phyloP scores from a whole-genome alignment of 2,797 vertebrate genomes.

The Phrynocephalus guinanensis region DNA sequence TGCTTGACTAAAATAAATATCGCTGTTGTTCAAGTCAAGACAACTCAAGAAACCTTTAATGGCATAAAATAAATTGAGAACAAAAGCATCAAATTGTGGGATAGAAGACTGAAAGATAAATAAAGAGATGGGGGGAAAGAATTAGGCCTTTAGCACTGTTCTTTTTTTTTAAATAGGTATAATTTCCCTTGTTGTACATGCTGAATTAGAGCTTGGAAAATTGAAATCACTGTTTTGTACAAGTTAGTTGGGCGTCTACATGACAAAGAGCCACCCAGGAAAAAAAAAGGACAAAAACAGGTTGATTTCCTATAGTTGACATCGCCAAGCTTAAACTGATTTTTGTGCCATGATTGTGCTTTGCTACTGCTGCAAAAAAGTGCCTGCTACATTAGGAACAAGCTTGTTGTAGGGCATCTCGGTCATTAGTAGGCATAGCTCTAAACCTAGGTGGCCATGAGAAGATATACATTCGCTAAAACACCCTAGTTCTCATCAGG shows the following conservation, averaged over 20 bases:
- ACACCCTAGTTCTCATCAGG: neutral
- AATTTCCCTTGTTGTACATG: too few relatives aligned
- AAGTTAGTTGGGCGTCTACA: neutral
- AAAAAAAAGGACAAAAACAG: neutral
- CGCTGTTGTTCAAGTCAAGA: neutral
- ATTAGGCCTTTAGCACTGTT: too few relatives aligned
- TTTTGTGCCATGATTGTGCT: neutral
- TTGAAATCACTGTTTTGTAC: too few relatives aligned
- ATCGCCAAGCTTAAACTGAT: neutral
- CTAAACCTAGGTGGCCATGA: neutral
- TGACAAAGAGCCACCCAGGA: neutral
- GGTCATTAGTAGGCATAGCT: neutral
- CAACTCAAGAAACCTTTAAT: too few relatives aligned
- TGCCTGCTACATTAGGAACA: neutral
- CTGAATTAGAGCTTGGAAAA: neutral
- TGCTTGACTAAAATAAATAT: neutral
- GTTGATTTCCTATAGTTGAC: constrained; percentile 16
- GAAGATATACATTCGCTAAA: neutral
- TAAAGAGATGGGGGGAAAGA: too few relatives aligned
- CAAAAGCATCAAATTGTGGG: too few relatives aligned
- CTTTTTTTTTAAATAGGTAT: neutral
- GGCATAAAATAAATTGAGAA: too few relatives aligned
- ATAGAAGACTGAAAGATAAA: too few relatives aligned
- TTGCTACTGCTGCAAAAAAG: neutral
- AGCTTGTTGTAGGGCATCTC: neutral